A percentile compares a stretch with the other conserved stretches of the same genome.
phyloP scores from a whole-genome alignment of 2,797 vertebrate species.

The Florisuga fusca region DNA sequence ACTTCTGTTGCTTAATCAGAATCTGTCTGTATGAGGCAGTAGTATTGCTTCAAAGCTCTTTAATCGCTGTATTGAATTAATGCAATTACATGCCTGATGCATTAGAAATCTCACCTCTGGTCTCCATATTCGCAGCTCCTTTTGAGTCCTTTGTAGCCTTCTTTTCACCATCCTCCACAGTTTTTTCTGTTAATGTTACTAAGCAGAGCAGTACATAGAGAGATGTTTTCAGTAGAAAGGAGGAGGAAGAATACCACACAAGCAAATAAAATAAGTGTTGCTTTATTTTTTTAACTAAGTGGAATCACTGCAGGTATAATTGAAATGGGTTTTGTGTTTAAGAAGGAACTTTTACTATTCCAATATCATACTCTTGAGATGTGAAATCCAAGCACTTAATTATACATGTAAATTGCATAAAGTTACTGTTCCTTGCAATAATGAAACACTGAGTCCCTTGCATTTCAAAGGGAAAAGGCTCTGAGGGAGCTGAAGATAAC shows the following conservation, averaged over 20 bases:
- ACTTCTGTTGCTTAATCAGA: constrained; percentile 54
- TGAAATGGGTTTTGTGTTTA: constrained; percentile 4
- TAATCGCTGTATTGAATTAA: constrained; percentile 62
- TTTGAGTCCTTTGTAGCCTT: constrained; percentile 34
- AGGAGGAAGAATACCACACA: neutral
- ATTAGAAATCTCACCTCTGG: constrained; percentile 38
- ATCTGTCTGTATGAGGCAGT: neutral
- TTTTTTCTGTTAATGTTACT: constrained; percentile 12
- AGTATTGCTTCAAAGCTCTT: constrained; percentile 17
- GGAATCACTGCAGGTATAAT: neutral
- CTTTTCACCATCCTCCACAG: neutral
- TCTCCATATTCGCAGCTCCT: constrained; percentile 26
- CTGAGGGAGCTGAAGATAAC: neutral
- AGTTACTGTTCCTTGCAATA: constrained; percentile 28
- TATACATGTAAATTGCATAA: constrained; percentile 32
- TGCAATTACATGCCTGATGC: constrained; percentile 17
- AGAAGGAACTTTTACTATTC: neutral
- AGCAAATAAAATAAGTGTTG: constrained; percentile 52
- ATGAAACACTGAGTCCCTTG: neutral
- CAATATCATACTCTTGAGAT: neutral
- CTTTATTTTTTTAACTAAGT: constrained; percentile 61
- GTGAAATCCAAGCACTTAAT: constrained; percentile 28
- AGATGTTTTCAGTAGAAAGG: constrained; percentile 18
- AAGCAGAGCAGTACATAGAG: neutral
- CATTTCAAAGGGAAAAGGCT: constrained; percentile 16